A percentile compares a stretch with the other conserved stretches of the same genome.
phyloP scores from a whole-genome alignment of 2,113 vertebrate genomes.

The Ahaetulla prasina region DNA sequence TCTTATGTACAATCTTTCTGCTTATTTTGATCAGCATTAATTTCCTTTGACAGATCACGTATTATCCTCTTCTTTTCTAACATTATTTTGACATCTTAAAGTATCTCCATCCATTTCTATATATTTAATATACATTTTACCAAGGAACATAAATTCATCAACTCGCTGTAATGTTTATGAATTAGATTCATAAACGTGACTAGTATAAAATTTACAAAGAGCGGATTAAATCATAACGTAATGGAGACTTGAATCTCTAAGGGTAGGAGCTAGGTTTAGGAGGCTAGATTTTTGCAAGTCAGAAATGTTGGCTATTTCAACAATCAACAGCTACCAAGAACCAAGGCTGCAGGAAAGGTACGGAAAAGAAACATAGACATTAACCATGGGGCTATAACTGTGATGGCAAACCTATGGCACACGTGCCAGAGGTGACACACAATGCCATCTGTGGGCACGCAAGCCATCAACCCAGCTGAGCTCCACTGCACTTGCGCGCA shows the following conservation, averaged over 20 bases:
- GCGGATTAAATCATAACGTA: not conserved
- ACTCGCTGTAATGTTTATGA: not conserved
- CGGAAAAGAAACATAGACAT: not conserved
- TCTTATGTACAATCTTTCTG: not conserved
- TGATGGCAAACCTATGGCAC: too few relatives aligned
- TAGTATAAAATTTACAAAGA: not conserved
- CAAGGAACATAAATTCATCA: not conserved
- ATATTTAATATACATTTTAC: not conserved
- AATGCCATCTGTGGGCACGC: too few relatives aligned
- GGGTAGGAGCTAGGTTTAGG: not conserved
- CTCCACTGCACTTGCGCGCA: too few relatives aligned
- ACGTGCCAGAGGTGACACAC: too few relatives aligned
- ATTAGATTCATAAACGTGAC: not conserved
- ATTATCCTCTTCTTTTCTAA: not conserved
- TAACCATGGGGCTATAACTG: not conserved
- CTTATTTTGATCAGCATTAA: not conserved
- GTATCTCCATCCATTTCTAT: not conserved
- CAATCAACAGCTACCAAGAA: not conserved
- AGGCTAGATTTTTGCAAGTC: not conserved
- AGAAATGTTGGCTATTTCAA: not conserved
- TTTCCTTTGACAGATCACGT: not conserved
- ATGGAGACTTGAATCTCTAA: not conserved
- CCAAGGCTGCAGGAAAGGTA: not conserved
- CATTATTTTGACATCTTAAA: not conserved
- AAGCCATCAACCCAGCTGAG: too few relatives aligned